Conservation (phyloP, 2,888 invertebrate genomes). For the Drosophila lacicola region DNA sequence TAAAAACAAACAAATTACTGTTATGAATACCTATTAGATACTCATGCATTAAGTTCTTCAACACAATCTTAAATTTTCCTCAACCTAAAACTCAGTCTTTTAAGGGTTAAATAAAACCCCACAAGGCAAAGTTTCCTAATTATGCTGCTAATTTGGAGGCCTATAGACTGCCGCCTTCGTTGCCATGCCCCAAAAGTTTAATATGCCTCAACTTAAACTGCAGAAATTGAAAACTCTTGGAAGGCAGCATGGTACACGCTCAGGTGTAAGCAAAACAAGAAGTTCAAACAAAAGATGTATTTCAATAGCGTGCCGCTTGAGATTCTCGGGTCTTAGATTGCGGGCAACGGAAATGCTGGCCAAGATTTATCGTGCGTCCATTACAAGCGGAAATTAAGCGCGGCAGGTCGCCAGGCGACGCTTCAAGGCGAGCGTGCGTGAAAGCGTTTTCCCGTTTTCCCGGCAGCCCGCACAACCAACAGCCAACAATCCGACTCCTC, state of each 20-base stretch:
- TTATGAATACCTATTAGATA: no score
- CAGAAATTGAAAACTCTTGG: conserved; percentile 42
- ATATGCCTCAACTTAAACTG: conserved; percentile 19
- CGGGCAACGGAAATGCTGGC: conserved; percentile 67
- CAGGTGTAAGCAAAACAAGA: conserved; percentile 46
- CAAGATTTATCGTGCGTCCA: conserved; percentile 82
- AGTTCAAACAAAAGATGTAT: conserved; percentile 60
- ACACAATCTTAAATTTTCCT: no score
- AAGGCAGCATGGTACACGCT: conserved; percentile 4
- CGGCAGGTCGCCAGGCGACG: conserved; percentile 69
- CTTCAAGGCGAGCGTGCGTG: conserved; percentile 70
- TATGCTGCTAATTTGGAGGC: conserved; percentile 47
- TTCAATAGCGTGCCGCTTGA: conserved; percentile 56
- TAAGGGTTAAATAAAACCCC: conserved; percentile 26
- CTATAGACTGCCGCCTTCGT: not conserved
- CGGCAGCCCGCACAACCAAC: conserved; percentile 38
- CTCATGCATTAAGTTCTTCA: no score
- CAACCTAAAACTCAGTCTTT: conserved; percentile 7
- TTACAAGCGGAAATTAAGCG: conserved; percentile 83
- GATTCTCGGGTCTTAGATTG: conserved; percentile 35
- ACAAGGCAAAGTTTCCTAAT: conserved; percentile 35
- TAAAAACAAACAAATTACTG: no score
- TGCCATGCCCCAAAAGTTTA: not conserved
- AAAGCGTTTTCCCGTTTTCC: conserved; percentile 78
- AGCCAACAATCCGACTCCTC: not conserved